These are phyloP conservation scores for Hycleus phaleratus DNA, from an alignment of 1,140 invertebrate genomes.

Conservation along the genomic window DNA sequence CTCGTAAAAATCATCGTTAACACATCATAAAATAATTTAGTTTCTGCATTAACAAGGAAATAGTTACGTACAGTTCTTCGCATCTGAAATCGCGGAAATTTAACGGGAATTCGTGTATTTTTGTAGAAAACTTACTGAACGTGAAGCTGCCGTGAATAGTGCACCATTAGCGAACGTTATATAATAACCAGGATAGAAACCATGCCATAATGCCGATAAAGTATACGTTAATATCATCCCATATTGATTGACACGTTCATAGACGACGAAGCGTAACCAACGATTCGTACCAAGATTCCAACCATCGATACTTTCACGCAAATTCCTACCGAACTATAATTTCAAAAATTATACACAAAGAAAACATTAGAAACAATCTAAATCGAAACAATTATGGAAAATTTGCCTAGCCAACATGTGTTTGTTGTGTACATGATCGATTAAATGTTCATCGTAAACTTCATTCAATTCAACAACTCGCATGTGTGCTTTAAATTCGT, in stretches of 20 bases:
- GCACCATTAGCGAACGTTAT: constrained; percentile 86
- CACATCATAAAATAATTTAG: constrained; percentile 68
- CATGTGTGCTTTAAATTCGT: constrained; percentile 55
- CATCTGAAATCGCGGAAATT: constrained; percentile 45
- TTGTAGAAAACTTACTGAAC: constrained; percentile 42
- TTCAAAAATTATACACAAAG: not conserved
- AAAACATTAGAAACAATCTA: not conserved
- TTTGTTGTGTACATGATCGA: constrained; percentile 34
- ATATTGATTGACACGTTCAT: constrained; percentile 63
- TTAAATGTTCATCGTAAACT: constrained; percentile 49
- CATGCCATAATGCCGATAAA: constrained; percentile 93
- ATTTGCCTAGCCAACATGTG: constrained; percentile 33
- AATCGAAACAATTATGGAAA: constrained; percentile 19
- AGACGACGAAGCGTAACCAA: constrained; percentile 82
- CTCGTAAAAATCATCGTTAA: constrained; percentile 72
- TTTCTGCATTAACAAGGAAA: constrained; percentile 56
- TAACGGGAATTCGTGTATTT: no score
- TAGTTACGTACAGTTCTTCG: constrained; percentile 65
- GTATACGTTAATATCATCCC: constrained; percentile 71
- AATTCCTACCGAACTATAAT: constrained; percentile 55
- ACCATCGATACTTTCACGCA: constrained; percentile 70
- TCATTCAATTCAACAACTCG: constrained; percentile 44
- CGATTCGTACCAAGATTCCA: constrained; percentile 91
- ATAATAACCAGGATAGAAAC: constrained; percentile 96
- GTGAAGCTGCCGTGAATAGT: constrained; percentile 75